Evolutionary conservation across 2,888 invertebrate genomes (phyloP).

Genomic region (Molanna angustata): DNA sequence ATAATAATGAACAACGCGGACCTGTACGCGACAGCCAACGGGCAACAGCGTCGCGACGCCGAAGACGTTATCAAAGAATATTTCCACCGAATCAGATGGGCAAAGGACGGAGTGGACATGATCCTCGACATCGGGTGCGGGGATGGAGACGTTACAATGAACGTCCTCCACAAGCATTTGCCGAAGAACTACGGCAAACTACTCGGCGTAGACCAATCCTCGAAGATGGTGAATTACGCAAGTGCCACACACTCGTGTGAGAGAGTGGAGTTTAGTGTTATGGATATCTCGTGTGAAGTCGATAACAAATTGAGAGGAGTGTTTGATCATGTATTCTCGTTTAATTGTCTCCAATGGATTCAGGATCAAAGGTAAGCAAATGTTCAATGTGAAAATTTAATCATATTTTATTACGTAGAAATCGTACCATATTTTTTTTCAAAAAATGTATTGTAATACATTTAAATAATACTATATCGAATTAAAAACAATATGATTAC

Average conservation of each 20-base stretch:
- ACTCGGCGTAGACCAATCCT: slow-evolving; percentile 68
- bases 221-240: slow-evolving; percentile 68
- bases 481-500: too few species aligned
- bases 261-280: slow-evolving; percentile 47
- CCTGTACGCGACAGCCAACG: slow-evolving; percentile 65
- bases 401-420: too few species aligned
- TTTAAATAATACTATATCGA: too few species aligned
- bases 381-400: too few species aligned
- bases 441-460: too few species aligned
- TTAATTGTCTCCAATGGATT: slow-evolving; percentile 80
- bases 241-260: slow-evolving; percentile 50
- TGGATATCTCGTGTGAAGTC: slow-evolving; percentile 59
- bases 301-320: slow-evolving; percentile 47
- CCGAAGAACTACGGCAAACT: slow-evolving; percentile 54
- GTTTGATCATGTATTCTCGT: slow-evolving; percentile 71
- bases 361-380: slow-evolving; percentile 63
- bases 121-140: slow-evolving; percentile 74
- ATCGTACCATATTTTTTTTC: too few species aligned
- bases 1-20: slow-evolving; percentile 59
- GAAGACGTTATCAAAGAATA: slow-evolving; percentile 63
- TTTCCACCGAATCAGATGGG: slow-evolving; percentile 57
- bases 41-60: slow-evolving; percentile 66
- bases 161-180: slow-evolving; percentile 61
- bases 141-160: slow-evolving; percentile 65
- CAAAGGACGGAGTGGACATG: slow-evolving; percentile 46